A percentile compares a stretch with the other conserved stretches of the same genome.
Evolutionary conservation across 2,113 vertebrate species (phyloP).

Genomic region (Urocolius indicus): DNA sequence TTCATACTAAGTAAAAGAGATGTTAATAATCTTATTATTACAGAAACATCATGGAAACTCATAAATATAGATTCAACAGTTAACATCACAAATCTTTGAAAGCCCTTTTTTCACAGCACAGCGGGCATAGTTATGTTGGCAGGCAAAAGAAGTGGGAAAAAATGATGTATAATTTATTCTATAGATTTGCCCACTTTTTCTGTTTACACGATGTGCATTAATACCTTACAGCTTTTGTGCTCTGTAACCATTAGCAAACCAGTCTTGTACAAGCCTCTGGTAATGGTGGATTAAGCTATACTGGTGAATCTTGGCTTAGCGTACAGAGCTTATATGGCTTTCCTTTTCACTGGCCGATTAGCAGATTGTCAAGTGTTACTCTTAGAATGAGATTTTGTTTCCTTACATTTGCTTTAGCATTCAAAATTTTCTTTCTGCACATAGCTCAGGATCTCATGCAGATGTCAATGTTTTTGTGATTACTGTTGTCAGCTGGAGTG

Average conservation of each 20-base stretch:
- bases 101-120: slow-evolving; percentile 46
- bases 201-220: not conserved
- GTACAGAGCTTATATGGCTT: not conserved
- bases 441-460: not conserved
- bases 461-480: not conserved
- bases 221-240: not conserved
- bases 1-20: slow-evolving; percentile 41
- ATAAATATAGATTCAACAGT: slow-evolving; percentile 65
- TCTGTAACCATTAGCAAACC: not conserved
- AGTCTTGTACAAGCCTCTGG: not conserved
- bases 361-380: not conserved
- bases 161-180: slow-evolving; percentile 19
- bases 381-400: not conserved
- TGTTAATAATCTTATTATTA: slow-evolving; percentile 31
- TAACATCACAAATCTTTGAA: slow-evolving; percentile 19
- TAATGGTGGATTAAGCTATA: not conserved
- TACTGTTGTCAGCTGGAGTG: not conserved
- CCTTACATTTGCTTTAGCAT: not conserved
- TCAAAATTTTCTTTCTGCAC: not conserved
- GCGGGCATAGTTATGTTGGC: slow-evolving; percentile 9
- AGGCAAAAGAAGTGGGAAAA: not conserved
- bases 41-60: slow-evolving; percentile 43
- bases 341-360: not conserved
- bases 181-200: not conserved
- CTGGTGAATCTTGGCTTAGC: not conserved